Percentiles rank a stretch among this genome's conserved stretches.
Conservation (phyloP, 2,113 vertebrate genomes). For the Scalopus aquaticus region DNA sequence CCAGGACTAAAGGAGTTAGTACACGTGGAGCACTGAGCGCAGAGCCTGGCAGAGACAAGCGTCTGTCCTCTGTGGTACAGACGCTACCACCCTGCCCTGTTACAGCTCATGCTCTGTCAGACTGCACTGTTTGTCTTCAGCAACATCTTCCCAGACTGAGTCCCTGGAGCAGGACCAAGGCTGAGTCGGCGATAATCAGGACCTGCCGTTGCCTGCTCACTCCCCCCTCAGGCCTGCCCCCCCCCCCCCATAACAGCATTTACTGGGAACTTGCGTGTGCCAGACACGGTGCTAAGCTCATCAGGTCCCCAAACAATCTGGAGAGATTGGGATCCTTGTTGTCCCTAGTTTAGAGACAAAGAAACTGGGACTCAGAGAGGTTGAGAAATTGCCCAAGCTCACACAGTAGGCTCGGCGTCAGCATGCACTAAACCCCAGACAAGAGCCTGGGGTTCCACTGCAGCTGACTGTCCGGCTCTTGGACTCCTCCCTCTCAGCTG, state of each 20-base stretch:
- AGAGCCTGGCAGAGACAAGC: neutral
- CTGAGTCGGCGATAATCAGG: neutral
- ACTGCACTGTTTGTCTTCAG: rapidly evolving
- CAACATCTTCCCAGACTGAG: no score
- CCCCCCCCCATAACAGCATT: neutral
- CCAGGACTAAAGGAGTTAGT: neutral
- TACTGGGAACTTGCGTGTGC: neutral
- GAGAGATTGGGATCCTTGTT: neutral
- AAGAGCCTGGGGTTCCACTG: neutral
- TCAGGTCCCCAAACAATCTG: neutral
- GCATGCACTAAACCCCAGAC: neutral
- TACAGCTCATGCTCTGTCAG: no score
- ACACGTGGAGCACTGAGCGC: neutral
- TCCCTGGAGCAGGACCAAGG: neutral
- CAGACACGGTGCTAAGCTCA: neutral
- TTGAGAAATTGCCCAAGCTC: neutral
- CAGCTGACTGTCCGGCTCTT: neutral
- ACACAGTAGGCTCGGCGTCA: neutral
- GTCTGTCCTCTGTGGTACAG: neutral
- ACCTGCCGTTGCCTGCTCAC: neutral
- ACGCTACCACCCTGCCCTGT: neutral
- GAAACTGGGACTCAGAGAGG: neutral
- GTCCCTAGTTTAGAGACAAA: neutral
- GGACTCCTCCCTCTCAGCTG: rapidly evolving
- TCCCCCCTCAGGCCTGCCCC: neutral